Evolutionary conservation across 2,113 vertebrate genomes (phyloP).

Genomic region (Mustela nigripes): DNA sequence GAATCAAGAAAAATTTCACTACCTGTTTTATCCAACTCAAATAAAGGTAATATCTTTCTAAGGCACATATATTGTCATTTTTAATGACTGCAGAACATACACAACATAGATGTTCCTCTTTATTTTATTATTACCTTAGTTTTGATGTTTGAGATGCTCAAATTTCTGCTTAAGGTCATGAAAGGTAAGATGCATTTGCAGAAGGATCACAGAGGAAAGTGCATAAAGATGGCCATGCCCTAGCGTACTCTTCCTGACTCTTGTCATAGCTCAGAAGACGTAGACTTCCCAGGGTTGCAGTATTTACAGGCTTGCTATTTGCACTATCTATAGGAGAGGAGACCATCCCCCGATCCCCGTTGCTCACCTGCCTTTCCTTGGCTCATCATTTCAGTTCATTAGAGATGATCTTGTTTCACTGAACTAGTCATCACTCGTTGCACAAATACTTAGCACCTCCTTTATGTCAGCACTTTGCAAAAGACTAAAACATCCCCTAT

Average conservation of each 20-base stretch:
- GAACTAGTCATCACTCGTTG: not conserved
- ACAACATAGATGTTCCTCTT: not conserved
- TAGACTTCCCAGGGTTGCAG: rapidly evolving
- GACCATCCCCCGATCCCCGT: not conserved
- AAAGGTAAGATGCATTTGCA: not conserved
- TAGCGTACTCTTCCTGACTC: not conserved
- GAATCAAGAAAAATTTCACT: not conserved
- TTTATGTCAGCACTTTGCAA: not conserved
- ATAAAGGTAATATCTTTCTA: not conserved
- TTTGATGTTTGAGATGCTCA: conserved; percentile 1
- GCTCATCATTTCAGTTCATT: not conserved
- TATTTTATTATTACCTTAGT: not conserved
- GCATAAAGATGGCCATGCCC: not conserved
- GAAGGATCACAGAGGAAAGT: not conserved
- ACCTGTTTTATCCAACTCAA: not conserved
- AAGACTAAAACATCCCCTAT: not conserved
- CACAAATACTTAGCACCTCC: not conserved
- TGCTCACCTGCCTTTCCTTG: not conserved
- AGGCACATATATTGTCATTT: not conserved
- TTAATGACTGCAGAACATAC: not conserved
- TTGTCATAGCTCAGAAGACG: rapidly evolving
- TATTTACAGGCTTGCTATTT: rapidly evolving
- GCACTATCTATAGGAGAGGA: not conserved
- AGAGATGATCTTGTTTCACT: not conserved
- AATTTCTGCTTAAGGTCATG: not conserved